Percentiles rank a stretch among this genome's conserved stretches.
phyloP scores from a whole-genome alignment of 1,140 invertebrate species.

The Cryptotermes secundus region DNA sequence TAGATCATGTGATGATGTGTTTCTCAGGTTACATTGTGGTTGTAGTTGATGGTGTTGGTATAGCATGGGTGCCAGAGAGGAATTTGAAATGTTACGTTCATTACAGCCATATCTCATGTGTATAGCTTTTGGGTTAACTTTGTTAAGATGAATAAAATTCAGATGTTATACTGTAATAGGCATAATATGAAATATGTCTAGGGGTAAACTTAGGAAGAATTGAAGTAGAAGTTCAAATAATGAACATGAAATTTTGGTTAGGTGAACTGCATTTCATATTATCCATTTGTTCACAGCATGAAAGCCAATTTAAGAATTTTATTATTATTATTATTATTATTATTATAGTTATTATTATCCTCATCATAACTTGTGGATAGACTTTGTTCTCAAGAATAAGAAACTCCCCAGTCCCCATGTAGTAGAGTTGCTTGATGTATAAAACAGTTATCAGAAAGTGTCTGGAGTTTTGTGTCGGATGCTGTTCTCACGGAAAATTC shows the following conservation, averaged over 20 bases:
- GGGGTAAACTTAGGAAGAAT: not conserved
- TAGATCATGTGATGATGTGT: slow-evolving; percentile 11
- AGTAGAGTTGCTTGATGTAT: not conserved
- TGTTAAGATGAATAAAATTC: slow-evolving; percentile 10
- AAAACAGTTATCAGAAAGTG: not conserved
- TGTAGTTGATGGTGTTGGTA: slow-evolving; percentile 15
- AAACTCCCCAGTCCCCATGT: not conserved
- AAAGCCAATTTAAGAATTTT: not conserved
- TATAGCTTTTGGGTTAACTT: slow-evolving; percentile 1
- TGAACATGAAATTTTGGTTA: not conserved
- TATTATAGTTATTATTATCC: too few relatives aligned
- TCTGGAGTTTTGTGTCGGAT: too few relatives aligned
- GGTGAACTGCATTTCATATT: not conserved
- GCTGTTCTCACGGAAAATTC: not conserved
- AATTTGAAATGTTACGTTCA: slow-evolving; percentile 29
- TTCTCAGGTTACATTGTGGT: slow-evolving; percentile 23
- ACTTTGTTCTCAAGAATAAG: not conserved
- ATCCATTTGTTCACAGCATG: not conserved
- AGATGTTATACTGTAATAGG: not conserved
- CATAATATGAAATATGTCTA: slow-evolving; percentile 6
- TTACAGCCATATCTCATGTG: slow-evolving; percentile 27
- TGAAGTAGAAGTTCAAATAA: not conserved
- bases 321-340: not conserved
- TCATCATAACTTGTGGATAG: not conserved
- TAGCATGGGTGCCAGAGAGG: slow-evolving; percentile 24